Percentiles rank a stretch among this genome's conserved stretches.
Evolutionary conservation across 2,797 vertebrate genomes (phyloP).

Genomic region (Stomatorhinus walkeri): DNA sequence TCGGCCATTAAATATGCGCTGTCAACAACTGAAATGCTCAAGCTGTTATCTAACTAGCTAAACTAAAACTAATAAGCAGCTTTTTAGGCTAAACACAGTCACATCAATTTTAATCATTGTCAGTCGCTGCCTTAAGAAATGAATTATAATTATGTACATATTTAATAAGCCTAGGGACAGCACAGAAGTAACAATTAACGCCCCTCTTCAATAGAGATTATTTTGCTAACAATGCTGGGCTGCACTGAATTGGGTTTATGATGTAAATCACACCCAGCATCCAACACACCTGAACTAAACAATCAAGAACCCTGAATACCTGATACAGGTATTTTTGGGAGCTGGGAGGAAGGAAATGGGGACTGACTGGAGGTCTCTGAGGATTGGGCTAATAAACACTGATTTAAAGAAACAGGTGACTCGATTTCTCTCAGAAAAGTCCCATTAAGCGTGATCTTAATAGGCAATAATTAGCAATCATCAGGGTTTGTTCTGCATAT

Average conservation of each 20-base stretch:
- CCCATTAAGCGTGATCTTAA: conserved; percentile 24
- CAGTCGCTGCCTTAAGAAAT: conserved; percentile 11
- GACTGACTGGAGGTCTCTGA: background rate
- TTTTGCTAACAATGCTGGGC: conserved; percentile 20
- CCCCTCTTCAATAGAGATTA: background rate
- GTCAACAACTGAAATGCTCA: conserved; percentile 5
- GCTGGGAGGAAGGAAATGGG: background rate
- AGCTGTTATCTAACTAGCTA: conserved; percentile 1
- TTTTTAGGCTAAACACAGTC: conserved; percentile 12
- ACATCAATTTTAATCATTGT: conserved; percentile 18
- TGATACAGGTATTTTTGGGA: background rate
- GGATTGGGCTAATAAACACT: background rate
- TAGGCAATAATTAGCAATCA: background rate
- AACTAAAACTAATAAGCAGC: conserved; percentile 21
- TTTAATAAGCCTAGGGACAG: background rate
- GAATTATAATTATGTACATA: conserved; percentile 14
- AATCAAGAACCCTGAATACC: background rate
- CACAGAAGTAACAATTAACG: background rate
- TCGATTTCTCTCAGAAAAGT: conserved; percentile 26
- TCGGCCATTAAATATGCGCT: background rate
- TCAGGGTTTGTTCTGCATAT: background rate
- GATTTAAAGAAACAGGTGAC: background rate
- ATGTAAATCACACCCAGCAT: background rate
- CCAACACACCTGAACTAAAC: background rate
- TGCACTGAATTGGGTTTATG: background rate